A percentile compares a stretch with the other conserved stretches of the same genome.
These are phyloP conservation scores for Diabrotica balteata DNA, from an alignment of 2,888 invertebrate genomes.

Conservation along the genomic window DNA sequence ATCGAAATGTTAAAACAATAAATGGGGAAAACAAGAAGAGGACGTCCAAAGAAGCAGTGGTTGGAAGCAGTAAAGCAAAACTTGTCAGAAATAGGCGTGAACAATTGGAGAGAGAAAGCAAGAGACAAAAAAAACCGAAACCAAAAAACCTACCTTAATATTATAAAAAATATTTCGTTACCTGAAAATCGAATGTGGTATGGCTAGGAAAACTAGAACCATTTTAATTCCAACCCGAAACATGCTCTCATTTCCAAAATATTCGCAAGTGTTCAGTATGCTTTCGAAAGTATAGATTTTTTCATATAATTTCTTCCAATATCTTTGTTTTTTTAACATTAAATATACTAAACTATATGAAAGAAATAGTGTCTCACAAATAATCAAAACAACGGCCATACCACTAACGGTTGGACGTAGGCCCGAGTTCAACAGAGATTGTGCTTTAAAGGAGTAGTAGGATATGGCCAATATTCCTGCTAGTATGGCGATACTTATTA, in stretches of 20 bases:
- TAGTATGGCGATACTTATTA: too few relatives aligned
- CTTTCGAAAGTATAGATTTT: constrained; percentile 7
- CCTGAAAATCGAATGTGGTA: background rate
- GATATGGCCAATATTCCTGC: too few relatives aligned
- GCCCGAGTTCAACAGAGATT: background rate
- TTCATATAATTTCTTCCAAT: constrained; percentile 6
- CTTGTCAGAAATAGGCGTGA: too few relatives aligned
- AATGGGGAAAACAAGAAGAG: too few relatives aligned
- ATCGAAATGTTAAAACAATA: too few relatives aligned
- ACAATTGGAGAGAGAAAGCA: too few relatives aligned
- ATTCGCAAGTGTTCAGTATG: constrained; percentile 3
- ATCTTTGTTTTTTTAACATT: constrained; percentile 1
- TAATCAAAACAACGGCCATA: background rate
- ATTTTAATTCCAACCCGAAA: background rate
- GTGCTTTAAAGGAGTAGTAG: background rate
- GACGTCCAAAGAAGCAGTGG: too few relatives aligned
- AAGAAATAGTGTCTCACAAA: background rate
- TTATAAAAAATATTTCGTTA: background rate
- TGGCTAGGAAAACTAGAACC: background rate
- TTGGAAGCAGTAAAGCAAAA: too few relatives aligned
- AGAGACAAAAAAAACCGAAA: too few relatives aligned
- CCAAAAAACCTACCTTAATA: background rate
- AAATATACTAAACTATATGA: background rate
- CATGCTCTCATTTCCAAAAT: background rate
- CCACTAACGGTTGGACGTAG: background rate